phyloP scores from a whole-genome alignment of 37 sponge, comb jelly and placozoan species.

The Petrosia ficiformis region DNA sequence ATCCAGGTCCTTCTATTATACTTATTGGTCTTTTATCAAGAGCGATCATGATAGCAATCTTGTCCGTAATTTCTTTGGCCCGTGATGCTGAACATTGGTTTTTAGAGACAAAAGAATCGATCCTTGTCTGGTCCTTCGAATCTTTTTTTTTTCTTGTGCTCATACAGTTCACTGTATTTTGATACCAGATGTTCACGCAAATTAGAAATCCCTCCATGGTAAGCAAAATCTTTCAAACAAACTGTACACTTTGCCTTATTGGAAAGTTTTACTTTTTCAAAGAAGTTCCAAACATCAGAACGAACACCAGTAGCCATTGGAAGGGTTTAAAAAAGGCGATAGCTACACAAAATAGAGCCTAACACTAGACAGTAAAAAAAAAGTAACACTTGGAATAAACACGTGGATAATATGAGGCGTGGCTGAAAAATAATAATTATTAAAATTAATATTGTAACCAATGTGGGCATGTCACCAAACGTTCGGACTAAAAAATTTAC shows the following conservation, averaged over 20 bases:
- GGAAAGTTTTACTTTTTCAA: neutral
- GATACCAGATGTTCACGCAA: conserved; percentile 6
- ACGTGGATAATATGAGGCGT: too few species aligned
- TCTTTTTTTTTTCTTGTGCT: neutral
- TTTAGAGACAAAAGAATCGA: neutral
- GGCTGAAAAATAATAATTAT: too few species aligned
- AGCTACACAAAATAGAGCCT: too few species aligned
- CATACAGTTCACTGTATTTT: neutral
- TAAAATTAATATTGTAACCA: too few species aligned
- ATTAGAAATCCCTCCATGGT: conserved; percentile 25
- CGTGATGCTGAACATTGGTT: neutral
- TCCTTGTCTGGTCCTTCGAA: neutral
- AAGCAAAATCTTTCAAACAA: conserved; percentile 7
- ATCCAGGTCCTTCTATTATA: conserved; percentile 24
- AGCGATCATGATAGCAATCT: conserved; percentile 15
- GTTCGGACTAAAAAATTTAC: too few species aligned
- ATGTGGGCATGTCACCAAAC: too few species aligned
- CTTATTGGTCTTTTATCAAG: conserved; percentile 2
- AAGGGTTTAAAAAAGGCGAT: too few species aligned
- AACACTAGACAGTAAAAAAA: too few species aligned
- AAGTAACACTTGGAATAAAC: too few species aligned
- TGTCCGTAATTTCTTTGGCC: conserved; percentile 1
- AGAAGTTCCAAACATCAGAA: conserved; percentile 27
- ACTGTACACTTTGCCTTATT: neutral
- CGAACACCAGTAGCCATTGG: too few species aligned